These are phyloP conservation scores for Hydrolagus colliei DNA, from an alignment of 2,797 vertebrate genomes.

Conservation along the genomic window DNA sequence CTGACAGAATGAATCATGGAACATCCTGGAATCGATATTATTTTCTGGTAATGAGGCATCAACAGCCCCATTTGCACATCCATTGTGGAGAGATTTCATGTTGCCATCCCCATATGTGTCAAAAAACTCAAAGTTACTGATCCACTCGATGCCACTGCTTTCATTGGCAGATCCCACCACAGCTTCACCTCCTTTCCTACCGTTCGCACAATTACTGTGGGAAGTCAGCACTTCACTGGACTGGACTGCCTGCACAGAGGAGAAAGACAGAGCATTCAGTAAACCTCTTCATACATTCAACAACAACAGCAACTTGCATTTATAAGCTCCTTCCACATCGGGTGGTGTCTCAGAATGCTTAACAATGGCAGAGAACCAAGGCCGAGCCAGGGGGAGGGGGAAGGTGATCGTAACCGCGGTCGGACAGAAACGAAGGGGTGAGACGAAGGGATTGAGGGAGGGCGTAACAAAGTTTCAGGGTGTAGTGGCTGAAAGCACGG, in stretches of 20 bases:
- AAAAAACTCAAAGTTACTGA: conserved; percentile 42
- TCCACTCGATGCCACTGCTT: conserved; percentile 48
- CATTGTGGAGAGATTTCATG: conserved; percentile 55
- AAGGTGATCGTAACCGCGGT: too few species aligned
- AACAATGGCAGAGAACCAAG: too few species aligned
- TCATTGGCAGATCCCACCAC: conserved; percentile 45
- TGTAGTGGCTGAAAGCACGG: too few species aligned
- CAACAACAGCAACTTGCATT: too few species aligned
- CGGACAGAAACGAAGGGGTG: too few species aligned
- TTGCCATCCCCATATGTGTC: conserved; percentile 40
- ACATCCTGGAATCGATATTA: conserved; percentile 44
- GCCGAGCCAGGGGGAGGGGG: too few species aligned
- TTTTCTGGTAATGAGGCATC: conserved; percentile 47
- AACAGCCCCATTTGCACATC: conserved; percentile 45
- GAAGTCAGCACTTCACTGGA: conserved; percentile 53
- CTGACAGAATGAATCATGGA: conserved; percentile 39
- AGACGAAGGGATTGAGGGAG: too few species aligned
- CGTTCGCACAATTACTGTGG: conserved; percentile 41
- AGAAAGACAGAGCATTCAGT: conserved; percentile 35
- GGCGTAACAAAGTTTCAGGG: too few species aligned
- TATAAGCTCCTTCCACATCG: too few species aligned
- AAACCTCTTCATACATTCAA: background rate
- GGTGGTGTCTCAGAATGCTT: too few species aligned
- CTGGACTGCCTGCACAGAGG: conserved; percentile 57
- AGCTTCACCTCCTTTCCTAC: conserved; percentile 34